phyloP scores from a whole-genome alignment of 2,113 vertebrate species.

The Stictonetta naevosa region DNA sequence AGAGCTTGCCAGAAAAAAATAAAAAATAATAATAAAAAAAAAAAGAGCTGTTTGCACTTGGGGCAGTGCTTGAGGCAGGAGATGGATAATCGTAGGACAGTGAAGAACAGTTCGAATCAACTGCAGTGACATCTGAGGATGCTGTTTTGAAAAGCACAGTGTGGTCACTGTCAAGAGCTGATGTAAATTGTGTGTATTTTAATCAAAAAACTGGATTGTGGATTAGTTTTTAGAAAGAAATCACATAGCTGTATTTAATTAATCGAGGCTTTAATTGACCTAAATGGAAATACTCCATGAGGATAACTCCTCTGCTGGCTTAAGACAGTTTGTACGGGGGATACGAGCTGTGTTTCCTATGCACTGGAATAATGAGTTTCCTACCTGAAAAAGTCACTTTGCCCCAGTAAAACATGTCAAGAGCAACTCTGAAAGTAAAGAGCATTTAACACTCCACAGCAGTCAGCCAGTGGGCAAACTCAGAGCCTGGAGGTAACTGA shows the following conservation, averaged over 20 bases:
- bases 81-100: background rate
- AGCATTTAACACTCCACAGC: background rate
- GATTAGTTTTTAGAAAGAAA: conserved; percentile 37
- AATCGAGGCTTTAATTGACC: conserved; percentile 41
- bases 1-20: background rate
- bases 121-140: background rate
- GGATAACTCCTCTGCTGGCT: background rate
- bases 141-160: background rate
- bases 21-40: too few species aligned
- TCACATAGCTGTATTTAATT: conserved; percentile 1
- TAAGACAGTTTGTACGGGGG: background rate
- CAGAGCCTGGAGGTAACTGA: background rate
- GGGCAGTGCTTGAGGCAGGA: background rate
- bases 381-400: background rate
- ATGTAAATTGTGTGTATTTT: background rate
- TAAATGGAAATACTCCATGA: conserved; percentile 14
- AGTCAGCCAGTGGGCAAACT: background rate
- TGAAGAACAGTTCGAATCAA: background rate
- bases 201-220: background rate
- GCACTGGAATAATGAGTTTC: background rate
- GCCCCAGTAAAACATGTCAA: background rate
- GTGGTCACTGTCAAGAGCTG: background rate
- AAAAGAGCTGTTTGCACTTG: rapidly evolving
- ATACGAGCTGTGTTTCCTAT: background rate
- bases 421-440: background rate